Conservation (phyloP, 2,888 invertebrate species). For the Halocaridina rubra region DNA sequence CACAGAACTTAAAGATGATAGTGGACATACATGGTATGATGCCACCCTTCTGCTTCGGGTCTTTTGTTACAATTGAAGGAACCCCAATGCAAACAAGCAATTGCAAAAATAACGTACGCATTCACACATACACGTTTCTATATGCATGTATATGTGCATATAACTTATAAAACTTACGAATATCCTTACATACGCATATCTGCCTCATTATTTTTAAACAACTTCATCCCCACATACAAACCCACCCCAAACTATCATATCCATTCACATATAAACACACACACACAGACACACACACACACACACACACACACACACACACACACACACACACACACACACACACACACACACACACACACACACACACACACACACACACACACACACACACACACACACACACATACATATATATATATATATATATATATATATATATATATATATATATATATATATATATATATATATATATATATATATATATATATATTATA, state of each 20-base stretch:
- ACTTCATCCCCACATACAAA: too few species aligned
- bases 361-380: neutral
- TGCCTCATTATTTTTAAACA: too few species aligned
- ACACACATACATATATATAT: neutral
- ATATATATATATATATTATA: neutral
- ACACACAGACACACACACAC: neutral
- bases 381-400: conserved; percentile 1
- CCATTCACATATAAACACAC: neutral
- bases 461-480: neutral
- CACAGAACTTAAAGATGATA: too few species aligned
- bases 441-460: neutral
- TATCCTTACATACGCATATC: neutral
- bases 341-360: conserved; percentile 3
- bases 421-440: neutral
- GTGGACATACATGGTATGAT: too few species aligned
- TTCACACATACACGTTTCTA: neutral
- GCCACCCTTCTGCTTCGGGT: too few species aligned
- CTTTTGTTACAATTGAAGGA: too few species aligned
- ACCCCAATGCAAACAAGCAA: too few species aligned
- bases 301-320: neutral
- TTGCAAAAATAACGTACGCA: too few species aligned
- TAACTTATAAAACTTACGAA: neutral
- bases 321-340: neutral
- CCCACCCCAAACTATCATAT: neutral
- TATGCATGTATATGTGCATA: neutral